These are phyloP conservation scores for Aurelia aurita DNA, from an alignment of 30 jellyfish, hydroid and myxozoan genomes.

Conservation along the genomic window DNA sequence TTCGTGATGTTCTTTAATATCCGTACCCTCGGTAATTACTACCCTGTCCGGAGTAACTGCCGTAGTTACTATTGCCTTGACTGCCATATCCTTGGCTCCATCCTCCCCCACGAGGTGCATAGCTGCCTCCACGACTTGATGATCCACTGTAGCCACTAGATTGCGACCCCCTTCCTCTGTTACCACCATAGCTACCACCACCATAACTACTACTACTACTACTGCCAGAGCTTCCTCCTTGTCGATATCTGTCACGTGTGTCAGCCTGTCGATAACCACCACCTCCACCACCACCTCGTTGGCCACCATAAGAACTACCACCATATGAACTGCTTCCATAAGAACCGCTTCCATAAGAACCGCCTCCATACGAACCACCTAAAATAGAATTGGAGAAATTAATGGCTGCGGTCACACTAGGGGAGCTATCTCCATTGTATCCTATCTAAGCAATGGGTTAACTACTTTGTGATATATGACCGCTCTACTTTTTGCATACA, in stretches of 20 bases:
- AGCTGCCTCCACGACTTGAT: constrained; percentile 57
- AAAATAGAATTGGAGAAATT: too few relatives aligned
- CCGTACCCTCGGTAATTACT: constrained; percentile 44
- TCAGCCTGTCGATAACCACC: not conserved
- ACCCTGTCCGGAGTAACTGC: constrained; percentile 66
- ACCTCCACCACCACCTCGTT: constrained; percentile 1
- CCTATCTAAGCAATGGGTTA: too few relatives aligned
- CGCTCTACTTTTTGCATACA: too few relatives aligned
- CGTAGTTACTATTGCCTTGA: constrained; percentile 60
- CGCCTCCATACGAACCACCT: constrained; percentile 56
- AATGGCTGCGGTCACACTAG: too few relatives aligned
- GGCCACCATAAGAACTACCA: not conserved
- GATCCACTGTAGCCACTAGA: constrained; percentile 64
- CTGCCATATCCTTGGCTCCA: constrained; percentile 84
- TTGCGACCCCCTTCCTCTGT: constrained; percentile 76
- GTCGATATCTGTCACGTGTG: constrained; percentile 57
- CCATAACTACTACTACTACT: constrained; percentile 31
- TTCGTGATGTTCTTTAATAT: not conserved
- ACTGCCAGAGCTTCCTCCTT: constrained; percentile 60
- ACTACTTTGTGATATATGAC: too few relatives aligned
- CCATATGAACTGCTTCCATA: constrained; percentile 1
- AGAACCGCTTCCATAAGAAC: constrained; percentile 67
- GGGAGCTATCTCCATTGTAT: too few relatives aligned
- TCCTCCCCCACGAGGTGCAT: constrained; percentile 76
- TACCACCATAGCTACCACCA: constrained; percentile 55